phyloP scores from a whole-genome alignment of 2,113 vertebrate species.

The Aramus guarauna region DNA sequence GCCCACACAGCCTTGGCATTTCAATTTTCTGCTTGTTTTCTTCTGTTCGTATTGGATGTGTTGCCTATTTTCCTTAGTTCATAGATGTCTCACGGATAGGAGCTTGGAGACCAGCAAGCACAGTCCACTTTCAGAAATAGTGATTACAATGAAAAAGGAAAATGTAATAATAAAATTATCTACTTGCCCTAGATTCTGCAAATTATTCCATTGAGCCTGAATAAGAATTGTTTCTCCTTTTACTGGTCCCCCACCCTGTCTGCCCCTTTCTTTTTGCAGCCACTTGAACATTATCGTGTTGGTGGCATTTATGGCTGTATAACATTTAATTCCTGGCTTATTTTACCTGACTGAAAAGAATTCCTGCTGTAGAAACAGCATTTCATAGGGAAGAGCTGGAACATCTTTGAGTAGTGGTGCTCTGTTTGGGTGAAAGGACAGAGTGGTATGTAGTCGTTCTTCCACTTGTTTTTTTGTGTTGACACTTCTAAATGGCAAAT shows the following conservation, averaged over 20 bases:
- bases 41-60: not conserved
- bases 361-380: not conserved
- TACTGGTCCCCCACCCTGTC: not conserved
- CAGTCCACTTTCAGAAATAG: not conserved
- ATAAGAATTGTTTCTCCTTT: not conserved
- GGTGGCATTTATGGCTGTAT: not conserved
- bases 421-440: not conserved
- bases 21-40: conserved; percentile 42
- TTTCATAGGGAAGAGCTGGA: not conserved
- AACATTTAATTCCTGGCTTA: not conserved
- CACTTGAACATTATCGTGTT: not conserved
- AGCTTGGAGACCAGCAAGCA: not conserved
- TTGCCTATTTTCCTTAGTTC: not conserved
- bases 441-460: not conserved
- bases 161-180: not conserved
- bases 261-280: not conserved
- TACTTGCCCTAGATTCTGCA: not conserved
- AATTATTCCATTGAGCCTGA: not conserved
- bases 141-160: not conserved
- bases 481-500: not conserved
- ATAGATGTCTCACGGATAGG: not conserved
- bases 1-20: not conserved
- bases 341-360: not conserved
- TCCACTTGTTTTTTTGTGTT: not conserved
- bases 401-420: not conserved